phyloP scores from a whole-genome alignment of 2,797 vertebrate genomes.

The Onychomys leucogaster region DNA sequence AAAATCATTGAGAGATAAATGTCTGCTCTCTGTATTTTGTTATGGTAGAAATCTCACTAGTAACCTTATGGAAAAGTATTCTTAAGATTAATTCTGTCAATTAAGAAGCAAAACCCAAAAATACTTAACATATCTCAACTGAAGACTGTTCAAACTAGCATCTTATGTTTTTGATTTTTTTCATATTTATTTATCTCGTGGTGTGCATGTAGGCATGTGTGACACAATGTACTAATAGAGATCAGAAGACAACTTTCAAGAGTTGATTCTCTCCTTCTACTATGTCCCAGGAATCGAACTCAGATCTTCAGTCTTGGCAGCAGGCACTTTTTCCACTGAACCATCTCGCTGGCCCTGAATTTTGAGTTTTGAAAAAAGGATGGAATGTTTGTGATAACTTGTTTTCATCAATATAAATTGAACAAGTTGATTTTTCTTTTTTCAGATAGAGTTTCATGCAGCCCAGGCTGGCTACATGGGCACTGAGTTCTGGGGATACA shows the following conservation, averaged over 20 bases:
- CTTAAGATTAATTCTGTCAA: conserved; percentile 16
- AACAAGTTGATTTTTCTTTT: not conserved
- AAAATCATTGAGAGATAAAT: not conserved
- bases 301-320: not conserved
- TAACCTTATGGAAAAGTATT: not conserved
- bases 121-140: not conserved
- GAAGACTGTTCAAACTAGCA: not conserved
- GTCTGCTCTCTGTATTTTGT: not conserved
- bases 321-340: not conserved
- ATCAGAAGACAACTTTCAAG: not conserved
- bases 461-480: not conserved
- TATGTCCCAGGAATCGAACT: not conserved
- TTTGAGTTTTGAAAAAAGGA: not conserved
- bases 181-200: not conserved
- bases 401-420: not conserved
- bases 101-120: not conserved
- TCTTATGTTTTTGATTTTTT: not conserved
- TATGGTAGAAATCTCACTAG: not conserved
- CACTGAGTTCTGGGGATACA: not conserved
- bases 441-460: not conserved
- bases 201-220: not conserved
- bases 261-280: not conserved
- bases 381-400: not conserved
- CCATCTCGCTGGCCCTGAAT: not conserved
- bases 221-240: not conserved